phyloP scores from a whole-genome alignment of 2,888 invertebrate species.

The Pinctada fucata region DNA sequence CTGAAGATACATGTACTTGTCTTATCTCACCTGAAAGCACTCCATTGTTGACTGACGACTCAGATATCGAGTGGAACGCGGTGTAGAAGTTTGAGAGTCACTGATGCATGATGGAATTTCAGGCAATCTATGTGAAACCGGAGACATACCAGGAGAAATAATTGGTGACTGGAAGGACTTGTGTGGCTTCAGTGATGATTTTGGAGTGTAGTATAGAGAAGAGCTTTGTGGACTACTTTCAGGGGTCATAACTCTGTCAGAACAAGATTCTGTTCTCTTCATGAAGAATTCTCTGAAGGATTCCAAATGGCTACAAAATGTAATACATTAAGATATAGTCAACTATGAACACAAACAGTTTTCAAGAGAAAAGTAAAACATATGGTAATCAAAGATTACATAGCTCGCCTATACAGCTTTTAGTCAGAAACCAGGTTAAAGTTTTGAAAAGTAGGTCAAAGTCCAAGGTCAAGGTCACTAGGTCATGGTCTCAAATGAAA shows the following conservation, averaged over 20 bases:
- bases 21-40: constrained; percentile 67
- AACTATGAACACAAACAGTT: not conserved
- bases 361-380: constrained; percentile 11
- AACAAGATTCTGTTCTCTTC: constrained; percentile 32
- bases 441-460: no score
- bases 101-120: no score
- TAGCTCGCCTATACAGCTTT: no score
- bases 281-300: constrained; percentile 65
- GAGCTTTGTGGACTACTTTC: constrained; percentile 20
- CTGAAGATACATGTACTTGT: no score
- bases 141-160: constrained; percentile 16
- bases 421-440: no score
- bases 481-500: no score
- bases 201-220: constrained; percentile 1
- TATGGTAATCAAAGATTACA: no score
- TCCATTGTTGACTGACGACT: constrained; percentile 66
- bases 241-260: constrained; percentile 25
- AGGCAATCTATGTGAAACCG: no score
- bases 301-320: constrained; percentile 65
- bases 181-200: not conserved
- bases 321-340: not conserved
- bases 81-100: constrained; percentile 10
- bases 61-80: constrained; percentile 15
- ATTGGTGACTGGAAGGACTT: constrained; percentile 1
- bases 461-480: no score